Evolutionary conservation across 2,888 invertebrate genomes (phyloP).

Genomic region (Harpagoxenus sublaevis): DNA sequence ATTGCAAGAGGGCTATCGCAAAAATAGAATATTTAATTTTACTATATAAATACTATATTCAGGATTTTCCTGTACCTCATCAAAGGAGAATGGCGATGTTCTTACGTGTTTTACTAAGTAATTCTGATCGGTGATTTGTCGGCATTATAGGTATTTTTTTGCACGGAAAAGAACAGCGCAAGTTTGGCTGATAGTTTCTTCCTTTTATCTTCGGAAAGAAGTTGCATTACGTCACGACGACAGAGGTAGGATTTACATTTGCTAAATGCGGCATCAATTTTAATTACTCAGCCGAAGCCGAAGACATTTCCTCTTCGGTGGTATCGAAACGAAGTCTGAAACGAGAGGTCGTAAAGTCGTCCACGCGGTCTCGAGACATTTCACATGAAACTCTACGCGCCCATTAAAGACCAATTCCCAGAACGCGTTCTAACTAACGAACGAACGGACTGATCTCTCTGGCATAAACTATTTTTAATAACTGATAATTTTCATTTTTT

Average conservation of each 20-base stretch:
- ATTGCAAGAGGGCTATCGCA: not conserved
- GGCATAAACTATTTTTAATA: constrained; percentile 74
- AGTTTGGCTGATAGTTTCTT: not conserved
- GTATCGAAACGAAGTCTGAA: constrained; percentile 68
- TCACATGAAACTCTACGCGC: constrained; percentile 71
- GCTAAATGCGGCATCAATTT: constrained; percentile 69
- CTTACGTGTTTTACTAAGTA: not conserved
- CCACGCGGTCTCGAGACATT: constrained; percentile 64
- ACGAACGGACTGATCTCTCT: constrained; percentile 68
- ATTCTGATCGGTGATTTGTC: not conserved
- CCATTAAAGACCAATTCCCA: constrained; percentile 74
- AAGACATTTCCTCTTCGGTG: constrained; percentile 66
- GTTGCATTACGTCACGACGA: constrained; percentile 25
- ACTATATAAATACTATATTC: not conserved
- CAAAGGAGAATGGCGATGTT: not conserved
- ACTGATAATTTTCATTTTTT: constrained; percentile 64
- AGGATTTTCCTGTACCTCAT: not conserved
- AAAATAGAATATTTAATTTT: not conserved
- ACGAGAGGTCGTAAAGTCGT: constrained; percentile 75
- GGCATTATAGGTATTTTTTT: not conserved
- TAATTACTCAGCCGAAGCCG: constrained; percentile 69
- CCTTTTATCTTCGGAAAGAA: constrained; percentile 22
- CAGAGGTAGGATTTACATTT: constrained; percentile 58
- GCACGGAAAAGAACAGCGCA: not conserved
- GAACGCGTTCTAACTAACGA: constrained; percentile 73